Conservation (phyloP, 2,888 invertebrate species). For the Amorpha juglandis region DNA sequence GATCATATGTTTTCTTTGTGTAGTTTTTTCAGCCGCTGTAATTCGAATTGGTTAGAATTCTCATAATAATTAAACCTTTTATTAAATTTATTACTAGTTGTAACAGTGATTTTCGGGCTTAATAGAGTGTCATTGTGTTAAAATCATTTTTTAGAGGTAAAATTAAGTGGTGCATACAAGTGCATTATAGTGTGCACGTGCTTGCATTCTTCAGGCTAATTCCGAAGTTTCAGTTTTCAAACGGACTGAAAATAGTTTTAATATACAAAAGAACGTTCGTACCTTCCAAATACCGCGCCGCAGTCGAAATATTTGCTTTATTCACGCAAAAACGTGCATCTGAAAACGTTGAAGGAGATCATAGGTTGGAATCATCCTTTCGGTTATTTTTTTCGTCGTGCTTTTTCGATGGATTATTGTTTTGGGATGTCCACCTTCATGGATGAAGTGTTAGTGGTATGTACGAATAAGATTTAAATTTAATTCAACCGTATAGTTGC, state of each 20-base stretch:
- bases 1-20: slow-evolving; percentile 85
- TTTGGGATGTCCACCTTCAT: slow-evolving; percentile 51
- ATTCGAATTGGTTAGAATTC: slow-evolving; percentile 78
- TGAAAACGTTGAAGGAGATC: slow-evolving; percentile 57
- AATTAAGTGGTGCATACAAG: slow-evolving; percentile 58
- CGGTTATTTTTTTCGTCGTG: slow-evolving; percentile 62
- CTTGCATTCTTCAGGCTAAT: slow-evolving; percentile 78
- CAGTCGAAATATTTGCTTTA: slow-evolving; percentile 36
- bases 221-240: slow-evolving; percentile 59
- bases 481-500: slow-evolving; percentile 16
- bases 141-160: slow-evolving; percentile 40
- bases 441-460: slow-evolving; percentile 78
- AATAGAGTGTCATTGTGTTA: slow-evolving; percentile 32
- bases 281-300: slow-evolving; percentile 4
- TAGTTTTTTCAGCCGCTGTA: slow-evolving; percentile 82
- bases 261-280: slow-evolving; percentile 37
- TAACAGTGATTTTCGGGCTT: slow-evolving; percentile 37
- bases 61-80: slow-evolving; percentile 48
- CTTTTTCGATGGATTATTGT: slow-evolving; percentile 51
- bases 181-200: slow-evolving; percentile 79
- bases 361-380: slow-evolving; percentile 62
- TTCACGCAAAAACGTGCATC: slow-evolving; percentile 54
- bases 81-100: slow-evolving; percentile 39
- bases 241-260: slow-evolving; percentile 42
- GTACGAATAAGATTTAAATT: slow-evolving; percentile 44